Evolutionary conservation across 2,113 vertebrate genomes (phyloP).

Genomic region (Tragulus kanchil): DNA sequence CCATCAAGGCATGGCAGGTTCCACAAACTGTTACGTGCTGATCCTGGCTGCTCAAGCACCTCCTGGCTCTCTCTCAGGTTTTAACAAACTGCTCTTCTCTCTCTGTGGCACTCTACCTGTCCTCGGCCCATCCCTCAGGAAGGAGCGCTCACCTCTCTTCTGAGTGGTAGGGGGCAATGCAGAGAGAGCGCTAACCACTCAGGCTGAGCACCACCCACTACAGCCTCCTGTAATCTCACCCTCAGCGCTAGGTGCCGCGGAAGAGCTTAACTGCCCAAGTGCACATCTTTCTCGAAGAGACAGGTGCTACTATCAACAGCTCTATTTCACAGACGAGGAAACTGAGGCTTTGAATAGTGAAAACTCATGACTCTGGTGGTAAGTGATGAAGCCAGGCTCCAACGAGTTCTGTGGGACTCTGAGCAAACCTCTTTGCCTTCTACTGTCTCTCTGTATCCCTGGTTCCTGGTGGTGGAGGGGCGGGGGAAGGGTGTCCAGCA

Average conservation of each 20-base stretch:
- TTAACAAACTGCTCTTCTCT: background rate
- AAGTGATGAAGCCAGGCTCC: background rate
- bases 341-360: background rate
- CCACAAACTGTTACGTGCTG: background rate
- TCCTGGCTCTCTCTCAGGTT: background rate
- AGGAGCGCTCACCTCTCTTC: background rate
- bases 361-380: background rate
- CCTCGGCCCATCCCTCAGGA: background rate
- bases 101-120: background rate
- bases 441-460: background rate
- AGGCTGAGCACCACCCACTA: fast-evolving
- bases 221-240: fast-evolving
- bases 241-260: background rate
- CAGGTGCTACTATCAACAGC: fast-evolving
- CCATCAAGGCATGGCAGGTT: background rate
- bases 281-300: background rate
- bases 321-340: constrained; percentile 10
- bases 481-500: background rate
- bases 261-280: background rate
- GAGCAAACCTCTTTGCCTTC: background rate
- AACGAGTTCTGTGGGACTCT: background rate
- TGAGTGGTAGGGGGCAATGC: background rate
- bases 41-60: background rate
- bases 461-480: background rate
- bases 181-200: background rate